These are phyloP conservation scores for Adineta ricciae DNA, from an alignment of 2,888 invertebrate genomes.

Conservation along the genomic window DNA sequence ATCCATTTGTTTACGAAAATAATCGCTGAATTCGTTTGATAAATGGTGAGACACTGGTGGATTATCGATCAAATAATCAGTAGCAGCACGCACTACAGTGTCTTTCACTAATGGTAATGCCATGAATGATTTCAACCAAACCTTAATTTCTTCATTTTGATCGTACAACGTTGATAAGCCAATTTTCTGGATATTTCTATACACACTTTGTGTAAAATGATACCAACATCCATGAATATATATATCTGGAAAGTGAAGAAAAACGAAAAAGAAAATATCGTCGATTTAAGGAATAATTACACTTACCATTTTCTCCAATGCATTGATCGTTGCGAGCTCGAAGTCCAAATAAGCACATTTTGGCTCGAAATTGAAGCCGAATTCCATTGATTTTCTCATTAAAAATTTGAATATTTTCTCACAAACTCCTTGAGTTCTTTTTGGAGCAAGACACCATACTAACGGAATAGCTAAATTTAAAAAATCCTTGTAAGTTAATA, in stretches of 20 bases:
- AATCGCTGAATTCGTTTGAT: not conserved
- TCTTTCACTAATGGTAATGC: not conserved
- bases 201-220: not conserved
- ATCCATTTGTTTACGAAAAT: not conserved
- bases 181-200: not conserved
- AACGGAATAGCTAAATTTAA: not conserved
- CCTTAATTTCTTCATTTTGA: not conserved
- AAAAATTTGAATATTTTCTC: not conserved
- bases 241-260: not conserved
- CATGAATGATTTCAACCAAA: not conserved
- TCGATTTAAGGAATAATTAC: not conserved
- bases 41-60: not conserved
- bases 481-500: not conserved
- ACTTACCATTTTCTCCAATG: not conserved
- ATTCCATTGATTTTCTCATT: not conserved
- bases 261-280: not conserved
- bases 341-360: not conserved
- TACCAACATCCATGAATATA: not conserved
- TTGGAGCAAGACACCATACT: not conserved
- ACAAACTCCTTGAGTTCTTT: not conserved
- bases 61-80: not conserved
- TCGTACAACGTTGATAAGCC: not conserved
- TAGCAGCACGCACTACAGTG: not conserved
- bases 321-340: not conserved
- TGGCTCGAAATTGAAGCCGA: not conserved